Conservation (phyloP, 2,888 invertebrate species). For the Tachina grossa region DNA sequence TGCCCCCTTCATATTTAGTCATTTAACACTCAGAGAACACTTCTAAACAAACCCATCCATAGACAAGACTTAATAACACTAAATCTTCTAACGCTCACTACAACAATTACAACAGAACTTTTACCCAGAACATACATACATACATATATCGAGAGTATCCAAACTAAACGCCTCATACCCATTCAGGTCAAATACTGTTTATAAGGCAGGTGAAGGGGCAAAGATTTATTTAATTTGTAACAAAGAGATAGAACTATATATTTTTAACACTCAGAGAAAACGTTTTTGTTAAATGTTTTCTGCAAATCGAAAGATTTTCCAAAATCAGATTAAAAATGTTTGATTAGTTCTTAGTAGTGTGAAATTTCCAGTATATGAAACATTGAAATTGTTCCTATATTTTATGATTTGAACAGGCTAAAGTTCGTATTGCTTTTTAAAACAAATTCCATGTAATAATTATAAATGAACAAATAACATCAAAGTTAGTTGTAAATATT, state of each 20-base stretch:
- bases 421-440: too few relatives aligned
- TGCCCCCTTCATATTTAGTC: constrained; percentile 4
- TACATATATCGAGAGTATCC: constrained; percentile 21
- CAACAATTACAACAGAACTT: constrained; percentile 25
- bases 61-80: constrained; percentile 33
- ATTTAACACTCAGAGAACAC: not conserved
- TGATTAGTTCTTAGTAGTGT: too few relatives aligned
- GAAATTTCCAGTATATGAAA: too few relatives aligned
- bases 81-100: constrained; percentile 13
- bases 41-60: constrained; percentile 12
- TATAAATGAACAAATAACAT: too few relatives aligned
- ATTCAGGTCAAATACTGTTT: constrained; percentile 7
- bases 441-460: too few relatives aligned
- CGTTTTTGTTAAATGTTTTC: not conserved
- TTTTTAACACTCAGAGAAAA: constrained; percentile 14
- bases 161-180: constrained; percentile 1
- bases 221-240: constrained; percentile 46
- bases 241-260: constrained; percentile 24
- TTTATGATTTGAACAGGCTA: too few relatives aligned
- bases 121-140: not conserved
- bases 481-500: too few relatives aligned
- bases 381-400: too few relatives aligned
- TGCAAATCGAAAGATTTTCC: too few relatives aligned
- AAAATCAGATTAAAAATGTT: too few relatives aligned
- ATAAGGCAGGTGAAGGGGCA: constrained; percentile 10